phyloP scores from a whole-genome alignment of 2,113 vertebrate species.

The Podocnemis expansa region DNA sequence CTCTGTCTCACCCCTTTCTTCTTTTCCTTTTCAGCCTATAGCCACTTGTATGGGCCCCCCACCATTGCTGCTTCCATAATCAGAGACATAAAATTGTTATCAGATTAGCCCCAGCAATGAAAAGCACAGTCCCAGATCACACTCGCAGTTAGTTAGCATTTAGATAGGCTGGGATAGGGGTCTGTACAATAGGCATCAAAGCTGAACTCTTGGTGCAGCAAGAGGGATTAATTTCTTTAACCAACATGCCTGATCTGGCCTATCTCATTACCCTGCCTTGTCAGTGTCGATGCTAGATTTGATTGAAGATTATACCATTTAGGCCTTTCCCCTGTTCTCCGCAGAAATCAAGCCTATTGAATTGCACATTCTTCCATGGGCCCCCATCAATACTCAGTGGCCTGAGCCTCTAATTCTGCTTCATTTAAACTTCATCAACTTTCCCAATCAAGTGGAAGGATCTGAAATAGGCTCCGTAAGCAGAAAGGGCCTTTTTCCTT shows the following conservation, averaged over 20 bases:
- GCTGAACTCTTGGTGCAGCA: constrained; percentile 78
- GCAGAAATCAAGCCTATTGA: constrained; percentile 82
- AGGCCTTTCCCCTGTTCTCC: constrained; percentile 83
- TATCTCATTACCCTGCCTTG: constrained; percentile 96
- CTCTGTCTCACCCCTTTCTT: not conserved
- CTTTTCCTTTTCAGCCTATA: not conserved
- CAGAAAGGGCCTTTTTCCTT: constrained; percentile 78
- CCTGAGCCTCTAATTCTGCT: constrained; percentile 99
- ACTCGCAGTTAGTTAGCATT: constrained; percentile 94
- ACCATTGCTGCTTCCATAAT: constrained; percentile 33
- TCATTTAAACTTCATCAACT: constrained; percentile 99
- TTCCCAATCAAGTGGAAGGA: constrained; percentile 99
- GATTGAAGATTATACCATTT: constrained; percentile 99
- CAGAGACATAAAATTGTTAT: constrained; percentile 75
- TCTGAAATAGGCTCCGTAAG: constrained; percentile 84
- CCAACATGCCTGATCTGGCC: constrained; percentile 88
- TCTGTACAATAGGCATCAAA: constrained; percentile 90
- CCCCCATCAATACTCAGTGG: constrained; percentile 79
- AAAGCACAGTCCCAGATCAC: constrained; percentile 78
- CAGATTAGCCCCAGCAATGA: constrained; percentile 85
- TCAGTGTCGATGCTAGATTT: constrained; percentile 91
- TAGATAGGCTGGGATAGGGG: constrained; percentile 93
- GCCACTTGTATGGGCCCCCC: not conserved
- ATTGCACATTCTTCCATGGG: constrained; percentile 65
- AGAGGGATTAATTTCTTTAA: constrained; percentile 87